Evolutionary conservation across 2,797 vertebrate genomes (phyloP).

Genomic region (Morus bassanus): DNA sequence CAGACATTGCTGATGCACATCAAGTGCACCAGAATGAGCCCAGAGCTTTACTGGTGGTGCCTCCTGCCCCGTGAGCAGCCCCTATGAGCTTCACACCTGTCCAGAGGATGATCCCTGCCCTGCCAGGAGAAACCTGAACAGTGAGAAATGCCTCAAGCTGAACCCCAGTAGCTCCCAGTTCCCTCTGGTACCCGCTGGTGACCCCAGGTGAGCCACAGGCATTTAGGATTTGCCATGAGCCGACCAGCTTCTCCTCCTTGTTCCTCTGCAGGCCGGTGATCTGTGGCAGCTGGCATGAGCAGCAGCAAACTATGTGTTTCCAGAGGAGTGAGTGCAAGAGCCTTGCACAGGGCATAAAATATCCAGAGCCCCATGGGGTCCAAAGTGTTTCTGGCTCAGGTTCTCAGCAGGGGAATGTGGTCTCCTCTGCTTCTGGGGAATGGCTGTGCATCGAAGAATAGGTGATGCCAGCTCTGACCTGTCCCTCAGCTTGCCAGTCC

Average conservation of each 20-base stretch:
- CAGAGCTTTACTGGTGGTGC: neutral
- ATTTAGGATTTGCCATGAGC: neutral
- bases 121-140: neutral
- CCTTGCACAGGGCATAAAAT: neutral
- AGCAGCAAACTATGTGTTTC: accelerated
- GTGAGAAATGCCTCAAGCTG: neutral
- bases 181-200: neutral
- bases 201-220: neutral
- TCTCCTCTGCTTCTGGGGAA: neutral
- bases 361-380: neutral
- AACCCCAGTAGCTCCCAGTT: neutral
- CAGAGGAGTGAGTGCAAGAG: neutral
- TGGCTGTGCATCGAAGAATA: neutral
- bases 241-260: neutral
- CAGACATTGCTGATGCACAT: neutral
- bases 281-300: neutral
- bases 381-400: neutral
- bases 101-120: neutral
- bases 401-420: neutral
- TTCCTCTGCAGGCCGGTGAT: neutral
- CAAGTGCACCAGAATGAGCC: neutral
- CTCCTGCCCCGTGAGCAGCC: neutral
- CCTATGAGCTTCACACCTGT: neutral
- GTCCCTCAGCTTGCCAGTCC: neutral
- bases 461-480: neutral